phyloP scores from a whole-genome alignment of 2,888 invertebrate species.

The Aporophyla nigra region DNA sequence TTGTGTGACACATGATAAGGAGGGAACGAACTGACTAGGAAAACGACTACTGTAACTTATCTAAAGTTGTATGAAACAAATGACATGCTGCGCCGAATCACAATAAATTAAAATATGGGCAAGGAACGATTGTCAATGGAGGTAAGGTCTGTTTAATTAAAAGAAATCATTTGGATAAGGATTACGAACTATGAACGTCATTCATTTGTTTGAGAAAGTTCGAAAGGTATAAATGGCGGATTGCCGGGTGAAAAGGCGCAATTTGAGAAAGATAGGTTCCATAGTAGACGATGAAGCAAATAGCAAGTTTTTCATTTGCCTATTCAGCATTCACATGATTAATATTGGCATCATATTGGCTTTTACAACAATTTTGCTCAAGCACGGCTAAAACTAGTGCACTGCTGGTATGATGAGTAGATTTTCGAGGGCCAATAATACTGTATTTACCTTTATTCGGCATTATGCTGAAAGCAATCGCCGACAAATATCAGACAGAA shows the following conservation, averaged over 20 bases:
- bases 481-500: not conserved
- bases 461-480: slow-evolving; percentile 60
- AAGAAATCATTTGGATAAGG: not conserved
- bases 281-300: not conserved
- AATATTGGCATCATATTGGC: not conserved
- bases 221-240: not conserved
- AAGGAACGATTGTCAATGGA: not conserved
- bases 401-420: not conserved
- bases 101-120: not conserved
- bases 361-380: not conserved
- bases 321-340: not conserved
- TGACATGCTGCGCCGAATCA: no score
- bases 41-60: no score
- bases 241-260: not conserved
- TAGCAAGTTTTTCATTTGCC: not conserved
- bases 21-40: not conserved
- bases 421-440: not conserved
- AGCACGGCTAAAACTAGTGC: not conserved
- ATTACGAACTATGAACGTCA: not conserved
- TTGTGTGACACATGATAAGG: not conserved
- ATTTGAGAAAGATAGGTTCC: not conserved
- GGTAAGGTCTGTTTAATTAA: not conserved
- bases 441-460: slow-evolving; percentile 74
- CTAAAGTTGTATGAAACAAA: not conserved
- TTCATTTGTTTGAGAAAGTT: slow-evolving; percentile 17